phyloP scores from a whole-genome alignment of 2,888 invertebrate species.

The Apeira syringaria region DNA sequence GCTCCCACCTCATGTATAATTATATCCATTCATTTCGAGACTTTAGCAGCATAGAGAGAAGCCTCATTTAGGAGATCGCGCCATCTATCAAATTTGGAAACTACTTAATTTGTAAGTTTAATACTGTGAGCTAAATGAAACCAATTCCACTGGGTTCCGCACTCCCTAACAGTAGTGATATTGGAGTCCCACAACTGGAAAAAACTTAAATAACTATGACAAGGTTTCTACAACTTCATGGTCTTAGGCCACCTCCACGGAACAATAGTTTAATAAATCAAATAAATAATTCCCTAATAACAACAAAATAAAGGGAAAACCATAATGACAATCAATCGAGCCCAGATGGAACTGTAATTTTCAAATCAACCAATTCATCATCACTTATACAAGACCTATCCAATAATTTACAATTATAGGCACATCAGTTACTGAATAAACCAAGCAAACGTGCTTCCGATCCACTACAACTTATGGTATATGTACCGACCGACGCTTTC shows the following conservation, averaged over 20 bases:
- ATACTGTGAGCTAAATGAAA: slow-evolving; percentile 77
- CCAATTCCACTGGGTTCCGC: slow-evolving; percentile 69
- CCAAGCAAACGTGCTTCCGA: slow-evolving; percentile 77
- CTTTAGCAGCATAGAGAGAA: slow-evolving; percentile 49
- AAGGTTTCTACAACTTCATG: slow-evolving; percentile 51
- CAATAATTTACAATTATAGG: slow-evolving; percentile 81
- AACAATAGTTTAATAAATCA: slow-evolving; percentile 45
- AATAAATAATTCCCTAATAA: slow-evolving; percentile 46
- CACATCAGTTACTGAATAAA: slow-evolving; percentile 81
- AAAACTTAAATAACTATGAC: slow-evolving; percentile 58
- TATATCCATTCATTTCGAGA: slow-evolving; percentile 62
- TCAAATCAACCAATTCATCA: slow-evolving; percentile 66
- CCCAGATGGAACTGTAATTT: slow-evolving; percentile 62
- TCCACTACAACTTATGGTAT: slow-evolving; percentile 73
- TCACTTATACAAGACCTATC: slow-evolving; percentile 77
- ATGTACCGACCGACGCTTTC: slow-evolving; percentile 60
- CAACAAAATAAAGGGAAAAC: slow-evolving; percentile 39
- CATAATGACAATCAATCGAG: slow-evolving; percentile 49
- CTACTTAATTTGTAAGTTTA: slow-evolving; percentile 66
- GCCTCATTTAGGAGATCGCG: slow-evolving; percentile 71
- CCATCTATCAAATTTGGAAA: slow-evolving; percentile 66
- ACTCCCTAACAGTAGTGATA: slow-evolving; percentile 47
- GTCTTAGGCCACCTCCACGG: slow-evolving; percentile 68
- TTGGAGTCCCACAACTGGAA: slow-evolving; percentile 58
- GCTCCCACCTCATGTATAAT: slow-evolving; percentile 68